These are phyloP conservation scores for Myopa testacea DNA, from an alignment of 2,888 invertebrate species.

Conservation along the genomic window DNA sequence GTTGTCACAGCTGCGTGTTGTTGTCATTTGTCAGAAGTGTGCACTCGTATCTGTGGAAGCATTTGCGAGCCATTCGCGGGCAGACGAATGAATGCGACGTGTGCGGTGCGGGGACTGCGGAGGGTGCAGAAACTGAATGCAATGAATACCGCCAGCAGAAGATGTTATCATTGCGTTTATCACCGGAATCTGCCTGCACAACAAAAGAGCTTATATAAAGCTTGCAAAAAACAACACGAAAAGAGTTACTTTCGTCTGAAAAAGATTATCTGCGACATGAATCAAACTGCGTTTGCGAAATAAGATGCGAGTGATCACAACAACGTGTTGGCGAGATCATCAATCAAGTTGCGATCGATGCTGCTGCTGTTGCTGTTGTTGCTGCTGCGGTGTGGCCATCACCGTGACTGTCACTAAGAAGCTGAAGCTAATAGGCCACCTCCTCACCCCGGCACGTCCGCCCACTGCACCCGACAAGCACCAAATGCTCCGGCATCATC, in stretches of 20 bases:
- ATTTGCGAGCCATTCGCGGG: not conserved
- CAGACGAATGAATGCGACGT: slow-evolving; percentile 18
- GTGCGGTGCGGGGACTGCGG: not conserved
- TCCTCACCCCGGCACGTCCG: not conserved
- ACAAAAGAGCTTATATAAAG: not conserved
- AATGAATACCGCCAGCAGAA: not conserved
- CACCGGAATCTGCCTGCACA: not conserved
- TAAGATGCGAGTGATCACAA: slow-evolving; percentile 16
- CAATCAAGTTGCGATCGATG: slow-evolving; percentile 23
- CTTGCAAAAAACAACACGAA: not conserved
- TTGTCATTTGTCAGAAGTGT: slow-evolving; percentile 64
- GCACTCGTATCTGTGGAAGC: slow-evolving; percentile 13
- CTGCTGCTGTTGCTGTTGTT: slow-evolving; percentile 4
- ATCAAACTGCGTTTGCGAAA: not conserved
- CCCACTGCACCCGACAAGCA: not conserved
- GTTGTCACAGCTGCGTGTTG: slow-evolving; percentile 67
- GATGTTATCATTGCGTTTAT: not conserved
- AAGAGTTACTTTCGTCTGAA: not conserved
- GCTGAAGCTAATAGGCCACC: slow-evolving; percentile 24
- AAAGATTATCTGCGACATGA: not conserved
- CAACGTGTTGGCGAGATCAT: slow-evolving; percentile 26
- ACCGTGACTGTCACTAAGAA: slow-evolving; percentile 18
- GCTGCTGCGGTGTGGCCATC: slow-evolving; percentile 7
- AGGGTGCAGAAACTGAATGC: not conserved
- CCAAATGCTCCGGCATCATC: slow-evolving; percentile 6